Conservation (phyloP, 53 echinoderm and acorn worm genomes). For the Echinometra lucunter region DNA sequence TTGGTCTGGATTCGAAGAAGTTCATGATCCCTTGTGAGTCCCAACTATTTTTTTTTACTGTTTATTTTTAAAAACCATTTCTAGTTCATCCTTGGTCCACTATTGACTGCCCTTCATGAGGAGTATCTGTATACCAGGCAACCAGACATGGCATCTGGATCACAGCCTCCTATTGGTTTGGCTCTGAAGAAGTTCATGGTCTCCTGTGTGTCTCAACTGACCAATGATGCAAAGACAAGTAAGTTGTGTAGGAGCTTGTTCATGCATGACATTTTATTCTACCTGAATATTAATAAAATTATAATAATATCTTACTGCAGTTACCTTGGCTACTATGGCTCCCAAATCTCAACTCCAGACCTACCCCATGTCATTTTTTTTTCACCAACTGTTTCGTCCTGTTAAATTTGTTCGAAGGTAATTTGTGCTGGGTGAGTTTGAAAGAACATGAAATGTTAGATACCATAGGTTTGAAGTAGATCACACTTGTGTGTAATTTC, state of each 20-base stretch:
- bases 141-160: slow-evolving; percentile 6
- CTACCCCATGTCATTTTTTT: too few relatives aligned
- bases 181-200: slow-evolving; percentile 72
- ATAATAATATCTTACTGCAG: neutral
- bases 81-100: slow-evolving; percentile 83
- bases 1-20: slow-evolving; percentile 64
- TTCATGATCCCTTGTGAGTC: slow-evolving; percentile 65
- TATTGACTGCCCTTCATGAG: slow-evolving; percentile 79
- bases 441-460: neutral
- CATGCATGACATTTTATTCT: neutral
- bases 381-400: neutral
- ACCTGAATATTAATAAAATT: neutral
- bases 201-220: slow-evolving; percentile 63
- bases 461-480: neutral
- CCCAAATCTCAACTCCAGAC: too few relatives aligned
- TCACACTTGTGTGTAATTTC: too few relatives aligned
- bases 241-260: neutral
- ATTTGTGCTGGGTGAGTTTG: neutral
- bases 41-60: neutral
- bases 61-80: slow-evolving; percentile 25
- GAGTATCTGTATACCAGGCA: slow-evolving; percentile 80
- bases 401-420: neutral
- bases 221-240: slow-evolving; percentile 66
- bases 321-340: too few relatives aligned
- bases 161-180: slow-evolving; percentile 68